These are phyloP conservation scores for Mesoclemmys tuberculata DNA, from an alignment of 2,113 vertebrate species.

Conservation along the genomic window DNA sequence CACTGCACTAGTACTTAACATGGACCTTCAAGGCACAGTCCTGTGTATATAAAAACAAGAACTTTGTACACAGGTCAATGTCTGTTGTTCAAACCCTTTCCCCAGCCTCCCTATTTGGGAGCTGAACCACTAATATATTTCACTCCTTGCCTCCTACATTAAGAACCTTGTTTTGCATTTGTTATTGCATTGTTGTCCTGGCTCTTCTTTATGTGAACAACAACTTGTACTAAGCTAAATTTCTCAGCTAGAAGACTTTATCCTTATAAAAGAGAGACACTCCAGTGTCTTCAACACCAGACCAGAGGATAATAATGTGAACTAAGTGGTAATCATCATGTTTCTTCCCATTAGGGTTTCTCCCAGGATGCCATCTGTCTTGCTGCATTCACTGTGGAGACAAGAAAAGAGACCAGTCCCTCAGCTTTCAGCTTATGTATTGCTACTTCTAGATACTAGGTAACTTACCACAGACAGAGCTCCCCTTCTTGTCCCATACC, in stretches of 20 bases:
- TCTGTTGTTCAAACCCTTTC: neutral
- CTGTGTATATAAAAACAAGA: too few relatives aligned
- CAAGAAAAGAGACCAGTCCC: constrained; percentile 42
- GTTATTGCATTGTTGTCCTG: neutral
- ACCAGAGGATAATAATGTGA: constrained; percentile 39
- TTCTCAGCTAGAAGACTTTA: constrained; percentile 23
- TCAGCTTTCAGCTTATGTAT: constrained; percentile 18
- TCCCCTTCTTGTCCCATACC: neutral
- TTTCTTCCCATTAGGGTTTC: constrained; percentile 34
- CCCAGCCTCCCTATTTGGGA: neutral
- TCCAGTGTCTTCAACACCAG: constrained; percentile 23
- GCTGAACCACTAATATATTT: constrained; percentile 43
- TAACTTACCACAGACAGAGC: neutral
- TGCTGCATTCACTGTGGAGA: constrained; percentile 70
- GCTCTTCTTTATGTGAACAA: neutral
- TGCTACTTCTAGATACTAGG: neutral
- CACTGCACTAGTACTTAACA: neutral
- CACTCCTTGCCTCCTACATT: neutral
- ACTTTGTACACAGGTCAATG: too few relatives aligned
- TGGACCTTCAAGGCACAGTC: neutral
- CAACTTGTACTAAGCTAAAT: neutral
- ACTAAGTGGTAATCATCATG: constrained; percentile 5
- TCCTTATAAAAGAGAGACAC: neutral
- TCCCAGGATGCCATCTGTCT: neutral
- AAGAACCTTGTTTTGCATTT: neutral